These are phyloP conservation scores for Microtus richardsoni DNA, from an alignment of 2,113 vertebrate genomes.

Conservation along the genomic window DNA sequence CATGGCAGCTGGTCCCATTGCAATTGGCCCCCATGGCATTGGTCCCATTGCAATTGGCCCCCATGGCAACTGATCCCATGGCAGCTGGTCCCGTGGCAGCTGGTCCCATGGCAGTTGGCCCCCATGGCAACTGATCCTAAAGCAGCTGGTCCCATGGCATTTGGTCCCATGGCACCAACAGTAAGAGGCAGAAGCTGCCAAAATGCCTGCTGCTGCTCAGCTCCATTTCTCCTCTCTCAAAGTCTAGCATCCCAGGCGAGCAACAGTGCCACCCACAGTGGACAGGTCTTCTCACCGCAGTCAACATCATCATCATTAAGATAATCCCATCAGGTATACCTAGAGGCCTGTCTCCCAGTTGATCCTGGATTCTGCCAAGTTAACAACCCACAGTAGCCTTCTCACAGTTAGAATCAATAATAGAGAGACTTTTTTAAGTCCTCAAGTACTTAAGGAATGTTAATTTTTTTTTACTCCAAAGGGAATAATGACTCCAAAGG, in stretches of 20 bases:
- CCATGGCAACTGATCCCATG: no score
- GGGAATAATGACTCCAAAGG: constrained; percentile 31
- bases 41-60: accelerated
- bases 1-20: no score
- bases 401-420: constrained; percentile 14
- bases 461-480: no score
- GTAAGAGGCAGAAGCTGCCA: background rate
- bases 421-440: background rate
- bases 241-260: background rate
- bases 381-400: background rate
- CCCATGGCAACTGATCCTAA: no score
- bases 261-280: background rate
- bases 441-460: background rate
- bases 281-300: no score
- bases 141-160: no score
- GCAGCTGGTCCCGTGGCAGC: no score
- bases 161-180: background rate
- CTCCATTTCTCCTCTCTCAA: background rate
- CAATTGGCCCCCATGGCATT: no score
- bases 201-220: background rate
- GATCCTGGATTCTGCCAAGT: background rate
- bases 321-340: background rate
- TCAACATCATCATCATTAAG: background rate
- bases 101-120: no score
- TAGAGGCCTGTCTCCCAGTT: no score